Percentiles rank a stretch among this genome's conserved stretches.
phyloP scores from a whole-genome alignment of 2,888 invertebrate species.

The Tenthredo mesomela region DNA sequence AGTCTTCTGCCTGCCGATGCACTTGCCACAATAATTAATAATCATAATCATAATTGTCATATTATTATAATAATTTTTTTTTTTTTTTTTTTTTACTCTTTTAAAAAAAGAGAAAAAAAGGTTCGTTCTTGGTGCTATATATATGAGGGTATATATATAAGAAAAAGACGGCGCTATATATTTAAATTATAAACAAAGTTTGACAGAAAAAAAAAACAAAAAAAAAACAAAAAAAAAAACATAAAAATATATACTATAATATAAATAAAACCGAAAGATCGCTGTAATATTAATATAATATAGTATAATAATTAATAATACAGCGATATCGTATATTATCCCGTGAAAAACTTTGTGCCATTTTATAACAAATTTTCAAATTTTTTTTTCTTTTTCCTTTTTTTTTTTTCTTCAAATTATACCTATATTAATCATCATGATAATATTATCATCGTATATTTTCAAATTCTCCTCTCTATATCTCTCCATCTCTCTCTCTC shows the following conservation, averaged over 20 bases:
- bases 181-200: neutral
- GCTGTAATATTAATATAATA: neutral
- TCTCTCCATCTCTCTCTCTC: neutral
- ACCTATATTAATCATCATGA: neutral
- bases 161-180: neutral
- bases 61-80: neutral
- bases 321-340: neutral
- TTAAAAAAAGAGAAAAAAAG: neutral
- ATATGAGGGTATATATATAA: neutral
- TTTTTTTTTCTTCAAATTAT: neutral
- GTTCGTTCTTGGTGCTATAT: neutral
- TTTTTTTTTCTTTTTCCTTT: neutral
- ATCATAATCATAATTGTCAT: neutral
- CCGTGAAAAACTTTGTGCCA: slow-evolving; percentile 9
- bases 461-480: neutral
- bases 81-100: slow-evolving; percentile 15
- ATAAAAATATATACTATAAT: neutral
- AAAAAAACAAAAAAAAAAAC: too few species aligned
- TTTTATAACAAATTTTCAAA: neutral
- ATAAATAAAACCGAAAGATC: neutral
- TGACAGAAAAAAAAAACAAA: too few species aligned
- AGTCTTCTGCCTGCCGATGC: too few species aligned
- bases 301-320: neutral
- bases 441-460: neutral
- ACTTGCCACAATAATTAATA: neutral